phyloP scores from a whole-genome alignment of 2,113 vertebrate genomes.

The Coptodon bakossiorum region DNA sequence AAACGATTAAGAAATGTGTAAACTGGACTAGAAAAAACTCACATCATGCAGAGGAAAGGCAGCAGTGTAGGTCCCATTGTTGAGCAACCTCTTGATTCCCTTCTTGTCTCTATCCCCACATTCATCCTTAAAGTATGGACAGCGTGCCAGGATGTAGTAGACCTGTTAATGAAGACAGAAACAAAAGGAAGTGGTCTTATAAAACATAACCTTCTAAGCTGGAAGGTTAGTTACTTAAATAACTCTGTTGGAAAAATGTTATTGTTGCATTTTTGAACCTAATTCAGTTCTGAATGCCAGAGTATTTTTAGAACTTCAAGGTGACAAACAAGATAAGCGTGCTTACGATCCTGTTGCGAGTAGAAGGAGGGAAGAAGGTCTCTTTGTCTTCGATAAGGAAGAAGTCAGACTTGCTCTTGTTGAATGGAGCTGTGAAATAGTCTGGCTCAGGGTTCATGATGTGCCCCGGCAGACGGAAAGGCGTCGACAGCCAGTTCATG shows the following conservation, averaged over 20 bases:
- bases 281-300: background rate
- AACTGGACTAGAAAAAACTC: slow-evolving; percentile 35
- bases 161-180: slow-evolving; percentile 70
- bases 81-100: slow-evolving; percentile 90
- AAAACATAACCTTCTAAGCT: background rate
- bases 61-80: slow-evolving; percentile 82
- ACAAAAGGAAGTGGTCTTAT: background rate
- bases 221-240: background rate
- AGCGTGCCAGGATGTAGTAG: slow-evolving; percentile 92
- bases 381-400: slow-evolving; percentile 83
- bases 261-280: background rate
- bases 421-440: slow-evolving; percentile 87
- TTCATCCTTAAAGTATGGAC: slow-evolving; percentile 81
- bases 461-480: slow-evolving; percentile 76
- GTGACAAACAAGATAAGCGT: background rate
- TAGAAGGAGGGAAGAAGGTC: slow-evolving; percentile 85
- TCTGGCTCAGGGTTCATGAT: slow-evolving; percentile 86
- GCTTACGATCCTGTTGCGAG: slow-evolving; percentile 95
- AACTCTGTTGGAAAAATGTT: background rate
- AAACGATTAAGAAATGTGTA: background rate
- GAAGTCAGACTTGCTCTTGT: slow-evolving; percentile 86
- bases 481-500: slow-evolving; percentile 74
- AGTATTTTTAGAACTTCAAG: background rate
- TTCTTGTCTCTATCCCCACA: slow-evolving; percentile 84
- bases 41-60: slow-evolving; percentile 96